These are phyloP conservation scores for Etheostoma nigrum DNA, from an alignment of 2,797 vertebrate species.

Conservation along the genomic window DNA sequence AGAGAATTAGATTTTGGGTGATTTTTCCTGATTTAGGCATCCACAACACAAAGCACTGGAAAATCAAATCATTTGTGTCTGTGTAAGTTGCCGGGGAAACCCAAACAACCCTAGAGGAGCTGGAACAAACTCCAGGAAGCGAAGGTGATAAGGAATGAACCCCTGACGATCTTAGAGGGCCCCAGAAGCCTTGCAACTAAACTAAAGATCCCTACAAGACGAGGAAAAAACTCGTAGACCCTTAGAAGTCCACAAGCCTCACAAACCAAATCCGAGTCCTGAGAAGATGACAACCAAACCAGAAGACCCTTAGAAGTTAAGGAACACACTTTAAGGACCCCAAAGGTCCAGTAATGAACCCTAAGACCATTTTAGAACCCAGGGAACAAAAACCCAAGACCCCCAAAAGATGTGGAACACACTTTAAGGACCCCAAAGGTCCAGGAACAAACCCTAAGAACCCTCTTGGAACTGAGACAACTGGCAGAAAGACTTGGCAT, in stretches of 20 bases:
- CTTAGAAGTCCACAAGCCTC: not conserved
- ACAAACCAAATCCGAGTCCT: constrained; percentile 2
- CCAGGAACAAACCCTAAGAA: constrained; percentile 24
- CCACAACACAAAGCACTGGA: constrained; percentile 6
- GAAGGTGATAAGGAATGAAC: not conserved
- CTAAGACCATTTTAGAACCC: constrained; percentile 1
- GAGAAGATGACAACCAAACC: constrained; percentile 10
- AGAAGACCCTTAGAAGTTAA: not conserved
- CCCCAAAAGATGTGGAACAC: constrained; percentile 9
- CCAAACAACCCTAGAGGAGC: not conserved
- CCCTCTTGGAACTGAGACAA: constrained; percentile 79
- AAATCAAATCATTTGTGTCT: constrained; percentile 37
- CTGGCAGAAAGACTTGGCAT: constrained; percentile 72
- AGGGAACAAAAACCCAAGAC: not conserved
- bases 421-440: constrained; percentile 6
- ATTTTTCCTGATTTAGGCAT: constrained; percentile 47
- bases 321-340: not conserved
- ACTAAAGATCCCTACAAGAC: constrained; percentile 1
- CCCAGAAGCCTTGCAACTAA: not conserved
- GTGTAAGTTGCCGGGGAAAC: constrained; percentile 8
- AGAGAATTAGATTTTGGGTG: constrained; percentile 32
- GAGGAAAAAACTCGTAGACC: not conserved
- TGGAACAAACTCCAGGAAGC: constrained; percentile 13
- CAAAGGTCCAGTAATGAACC: constrained; percentile 6
- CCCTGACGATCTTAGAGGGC: not conserved